Evolutionary conservation across 1,140 invertebrate species (phyloP).

Genomic region (Drosophila orena): DNA sequence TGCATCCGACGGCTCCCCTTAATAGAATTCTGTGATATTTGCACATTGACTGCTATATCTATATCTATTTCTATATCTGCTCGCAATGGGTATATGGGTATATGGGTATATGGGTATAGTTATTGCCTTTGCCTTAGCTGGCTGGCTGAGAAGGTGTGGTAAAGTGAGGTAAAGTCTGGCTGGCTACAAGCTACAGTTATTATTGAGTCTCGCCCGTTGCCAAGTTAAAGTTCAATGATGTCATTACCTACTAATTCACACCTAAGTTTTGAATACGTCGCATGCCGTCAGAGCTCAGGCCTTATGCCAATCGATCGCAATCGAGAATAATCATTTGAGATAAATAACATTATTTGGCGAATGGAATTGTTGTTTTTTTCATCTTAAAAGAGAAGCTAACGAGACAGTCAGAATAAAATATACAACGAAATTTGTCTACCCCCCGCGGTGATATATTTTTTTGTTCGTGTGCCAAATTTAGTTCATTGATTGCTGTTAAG

Average conservation of each 20-base stretch:
- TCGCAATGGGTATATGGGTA: not conserved
- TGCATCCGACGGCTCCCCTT: constrained; percentile 46
- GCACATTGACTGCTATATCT: constrained; percentile 51
- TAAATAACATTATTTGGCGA: constrained; percentile 80
- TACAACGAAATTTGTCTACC: constrained; percentile 60
- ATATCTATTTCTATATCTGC: constrained; percentile 9
- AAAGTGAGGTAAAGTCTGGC: constrained; percentile 26
- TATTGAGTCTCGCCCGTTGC: constrained; percentile 52
- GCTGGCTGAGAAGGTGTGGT: constrained; percentile 62
- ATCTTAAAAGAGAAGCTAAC: constrained; percentile 48
- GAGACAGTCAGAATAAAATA: constrained; percentile 48
- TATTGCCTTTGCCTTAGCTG: constrained; percentile 46
- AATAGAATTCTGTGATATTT: constrained; percentile 71
- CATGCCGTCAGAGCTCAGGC: constrained; percentile 34
- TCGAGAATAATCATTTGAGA: constrained; percentile 63
- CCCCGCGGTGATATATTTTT: constrained; percentile 44
- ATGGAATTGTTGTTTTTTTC: constrained; percentile 47
- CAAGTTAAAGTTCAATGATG: constrained; percentile 83
- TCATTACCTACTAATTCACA: constrained; percentile 82
- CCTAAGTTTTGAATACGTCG: constrained; percentile 73
- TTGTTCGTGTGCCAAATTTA: constrained; percentile 54
- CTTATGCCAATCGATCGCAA: constrained; percentile 57
- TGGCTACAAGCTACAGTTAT: constrained; percentile 72
- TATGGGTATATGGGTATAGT: constrained; percentile 22
- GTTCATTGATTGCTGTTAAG: constrained; percentile 68